A percentile compares a stretch with the other conserved stretches of the same genome.
Conservation (phyloP, 1,140 invertebrate genomes). For the Gryon sp. region DNA sequence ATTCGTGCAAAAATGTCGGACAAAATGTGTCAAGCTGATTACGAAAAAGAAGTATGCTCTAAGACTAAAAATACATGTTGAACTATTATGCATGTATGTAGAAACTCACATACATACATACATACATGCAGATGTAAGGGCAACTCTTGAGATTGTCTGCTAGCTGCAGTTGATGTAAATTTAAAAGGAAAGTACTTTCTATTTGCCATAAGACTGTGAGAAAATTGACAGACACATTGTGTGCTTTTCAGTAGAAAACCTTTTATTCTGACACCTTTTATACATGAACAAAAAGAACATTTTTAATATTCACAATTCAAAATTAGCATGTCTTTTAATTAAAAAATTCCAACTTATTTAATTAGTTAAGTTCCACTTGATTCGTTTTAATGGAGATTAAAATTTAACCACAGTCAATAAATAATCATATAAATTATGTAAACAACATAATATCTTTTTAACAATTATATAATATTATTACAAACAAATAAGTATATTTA, state of each 20-base stretch:
- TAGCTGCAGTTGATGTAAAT: constrained; percentile 28
- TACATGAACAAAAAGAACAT: too few species aligned
- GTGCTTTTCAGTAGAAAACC: background rate
- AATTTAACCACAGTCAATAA: too few species aligned
- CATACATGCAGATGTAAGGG: background rate
- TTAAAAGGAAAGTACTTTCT: constrained; percentile 60
- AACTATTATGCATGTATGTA: background rate
- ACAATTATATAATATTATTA: too few species aligned
- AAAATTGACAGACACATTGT: constrained; percentile 38
- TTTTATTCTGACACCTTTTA: constrained; percentile 8
- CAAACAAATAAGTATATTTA: too few species aligned
- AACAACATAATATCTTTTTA: too few species aligned
- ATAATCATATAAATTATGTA: too few species aligned
- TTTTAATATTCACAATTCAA: too few species aligned
- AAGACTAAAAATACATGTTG: too few species aligned
- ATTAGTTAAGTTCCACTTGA: too few species aligned
- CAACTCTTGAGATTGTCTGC: constrained; percentile 36
- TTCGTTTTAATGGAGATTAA: too few species aligned
- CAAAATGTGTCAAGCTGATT: constrained; percentile 49
- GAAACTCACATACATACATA: constrained; percentile 2
- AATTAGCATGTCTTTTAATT: too few species aligned
- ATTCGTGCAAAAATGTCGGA: constrained; percentile 1
- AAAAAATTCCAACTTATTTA: too few species aligned
- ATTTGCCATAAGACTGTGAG: constrained; percentile 40
- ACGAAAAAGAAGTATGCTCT: constrained; percentile 20